These are phyloP conservation scores for Ephialtes manifestator DNA, from an alignment of 2,888 invertebrate genomes.

Conservation along the genomic window DNA sequence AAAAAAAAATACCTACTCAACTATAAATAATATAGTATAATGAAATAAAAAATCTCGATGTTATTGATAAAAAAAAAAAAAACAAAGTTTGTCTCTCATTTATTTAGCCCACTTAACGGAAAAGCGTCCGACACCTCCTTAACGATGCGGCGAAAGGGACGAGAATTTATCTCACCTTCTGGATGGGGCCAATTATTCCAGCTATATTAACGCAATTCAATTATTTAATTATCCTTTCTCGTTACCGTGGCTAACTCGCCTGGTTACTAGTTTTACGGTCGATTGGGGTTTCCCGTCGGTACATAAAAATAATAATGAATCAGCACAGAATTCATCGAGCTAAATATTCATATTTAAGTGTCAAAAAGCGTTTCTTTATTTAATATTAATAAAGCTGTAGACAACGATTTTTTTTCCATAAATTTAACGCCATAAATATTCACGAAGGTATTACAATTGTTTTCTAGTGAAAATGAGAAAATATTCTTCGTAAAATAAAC, in stretches of 20 bases:
- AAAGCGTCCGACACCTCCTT: conserved; percentile 13
- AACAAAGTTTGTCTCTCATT: conserved; percentile 42
- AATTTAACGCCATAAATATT: too few species aligned
- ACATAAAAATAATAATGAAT: conserved; percentile 11
- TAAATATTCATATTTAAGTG: background rate
- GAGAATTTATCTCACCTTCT: conserved; percentile 18
- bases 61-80: conserved; percentile 83
- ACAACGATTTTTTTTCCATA: too few species aligned
- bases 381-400: background rate
- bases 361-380: background rate
- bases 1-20: conserved; percentile 84
- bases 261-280: background rate
- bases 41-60: conserved; percentile 86
- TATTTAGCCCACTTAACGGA: conserved; percentile 17
- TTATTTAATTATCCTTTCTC: conserved; percentile 44
- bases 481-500: too few species aligned
- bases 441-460: too few species aligned
- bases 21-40: conserved; percentile 85
- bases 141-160: conserved; percentile 21
- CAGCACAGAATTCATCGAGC: background rate
- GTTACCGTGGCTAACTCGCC: background rate
- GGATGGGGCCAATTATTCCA: conserved; percentile 11
- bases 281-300: background rate
- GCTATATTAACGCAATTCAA: conserved; percentile 23
- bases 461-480: too few species aligned